Percentiles rank a stretch among this genome's conserved stretches.
Conservation (phyloP, 2,888 invertebrate species). For the Cheilosia urbana region DNA sequence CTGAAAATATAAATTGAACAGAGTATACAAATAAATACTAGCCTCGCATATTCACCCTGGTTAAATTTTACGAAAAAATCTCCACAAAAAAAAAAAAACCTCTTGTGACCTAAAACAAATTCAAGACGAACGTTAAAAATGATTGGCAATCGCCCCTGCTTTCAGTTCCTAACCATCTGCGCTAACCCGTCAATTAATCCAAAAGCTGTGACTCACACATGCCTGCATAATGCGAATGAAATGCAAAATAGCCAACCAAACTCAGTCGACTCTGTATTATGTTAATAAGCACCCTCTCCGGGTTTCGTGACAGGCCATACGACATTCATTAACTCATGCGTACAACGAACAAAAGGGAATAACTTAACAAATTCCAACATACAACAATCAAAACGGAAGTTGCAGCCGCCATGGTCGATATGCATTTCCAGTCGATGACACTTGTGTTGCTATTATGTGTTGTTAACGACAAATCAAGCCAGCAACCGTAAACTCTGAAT, state of each 20-base stretch:
- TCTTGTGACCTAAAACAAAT: too few relatives aligned
- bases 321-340: constrained; percentile 39
- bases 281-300: background rate
- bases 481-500: constrained; percentile 51
- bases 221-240: background rate
- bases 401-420: constrained; percentile 67
- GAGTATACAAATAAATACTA: too few relatives aligned
- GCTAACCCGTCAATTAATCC: background rate
- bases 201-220: background rate
- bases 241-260: background rate
- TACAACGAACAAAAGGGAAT: constrained; percentile 33
- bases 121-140: too few relatives aligned
- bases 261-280: background rate
- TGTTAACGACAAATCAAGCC: constrained; percentile 47
- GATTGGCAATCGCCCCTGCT: too few relatives aligned
- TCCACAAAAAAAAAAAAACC: too few relatives aligned
- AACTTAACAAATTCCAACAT: constrained; percentile 57
- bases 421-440: constrained; percentile 68
- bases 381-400: constrained; percentile 72
- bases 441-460: constrained; percentile 27
- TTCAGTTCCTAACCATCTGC: too few relatives aligned
- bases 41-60: too few relatives aligned
- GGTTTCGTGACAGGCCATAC: background rate
- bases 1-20: too few relatives aligned
- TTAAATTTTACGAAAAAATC: too few relatives aligned